phyloP scores from a whole-genome alignment of 2,888 invertebrate species.

The Biston stratarius region DNA sequence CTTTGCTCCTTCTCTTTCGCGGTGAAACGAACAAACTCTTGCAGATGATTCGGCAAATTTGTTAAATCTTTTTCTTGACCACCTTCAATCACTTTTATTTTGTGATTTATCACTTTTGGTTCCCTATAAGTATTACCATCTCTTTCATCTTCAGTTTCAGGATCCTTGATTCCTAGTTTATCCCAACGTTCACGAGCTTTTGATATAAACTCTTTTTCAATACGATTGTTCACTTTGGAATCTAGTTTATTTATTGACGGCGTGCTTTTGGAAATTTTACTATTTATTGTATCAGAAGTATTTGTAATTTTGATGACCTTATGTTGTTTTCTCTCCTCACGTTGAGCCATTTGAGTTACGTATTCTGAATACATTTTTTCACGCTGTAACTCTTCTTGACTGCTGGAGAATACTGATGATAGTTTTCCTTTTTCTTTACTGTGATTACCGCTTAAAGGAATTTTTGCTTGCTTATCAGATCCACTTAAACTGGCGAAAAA shows the following conservation, averaged over 20 bases:
- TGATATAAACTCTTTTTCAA: slow-evolving; percentile 92
- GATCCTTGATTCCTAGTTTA: slow-evolving; percentile 89
- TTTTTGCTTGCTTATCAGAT: slow-evolving; percentile 19
- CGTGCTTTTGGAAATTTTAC: slow-evolving; percentile 72
- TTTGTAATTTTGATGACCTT: slow-evolving; percentile 93
- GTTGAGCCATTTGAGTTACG: slow-evolving; percentile 91
- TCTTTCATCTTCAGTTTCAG: slow-evolving; percentile 87
- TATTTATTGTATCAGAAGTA: slow-evolving; percentile 60
- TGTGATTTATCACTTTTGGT: slow-evolving; percentile 78
- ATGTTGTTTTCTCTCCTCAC: slow-evolving; percentile 91
- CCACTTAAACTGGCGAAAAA: slow-evolving; percentile 55
- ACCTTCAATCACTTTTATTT: slow-evolving; percentile 89
- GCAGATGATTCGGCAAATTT: slow-evolving; percentile 91
- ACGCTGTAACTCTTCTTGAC: slow-evolving; percentile 91
- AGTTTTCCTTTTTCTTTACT: slow-evolving; percentile 58
- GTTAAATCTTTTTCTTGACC: slow-evolving; percentile 87
- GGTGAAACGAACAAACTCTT: slow-evolving; percentile 91
- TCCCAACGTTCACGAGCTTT: slow-evolving; percentile 90
- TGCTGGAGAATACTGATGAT: slow-evolving; percentile 82
- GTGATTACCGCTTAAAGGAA: background rate
- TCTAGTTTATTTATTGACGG: slow-evolving; percentile 69
- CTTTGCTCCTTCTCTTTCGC: slow-evolving; percentile 82
- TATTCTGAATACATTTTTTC: slow-evolving; percentile 95
- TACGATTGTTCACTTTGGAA: slow-evolving; percentile 80
- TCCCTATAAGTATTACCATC: slow-evolving; percentile 72